Evolutionary conservation across 2,113 vertebrate genomes (phyloP).

Genomic region (Peromyscus californicus): DNA sequence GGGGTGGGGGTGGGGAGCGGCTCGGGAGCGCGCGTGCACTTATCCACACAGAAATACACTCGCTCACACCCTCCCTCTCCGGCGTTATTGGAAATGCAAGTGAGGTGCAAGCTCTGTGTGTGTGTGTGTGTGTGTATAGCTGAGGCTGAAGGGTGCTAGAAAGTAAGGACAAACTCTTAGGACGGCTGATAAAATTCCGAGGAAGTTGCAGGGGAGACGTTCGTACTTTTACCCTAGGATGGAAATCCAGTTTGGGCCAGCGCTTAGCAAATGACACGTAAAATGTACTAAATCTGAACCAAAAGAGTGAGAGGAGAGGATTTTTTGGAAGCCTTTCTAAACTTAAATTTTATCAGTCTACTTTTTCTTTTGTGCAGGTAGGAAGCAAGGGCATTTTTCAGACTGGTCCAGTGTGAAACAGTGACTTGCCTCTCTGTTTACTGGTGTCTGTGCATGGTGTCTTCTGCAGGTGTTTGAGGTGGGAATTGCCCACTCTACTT

Average conservation of each 20-base stretch:
- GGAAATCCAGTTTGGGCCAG: not conserved
- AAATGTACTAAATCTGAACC: conserved; percentile 74
- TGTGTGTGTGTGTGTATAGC: not conserved
- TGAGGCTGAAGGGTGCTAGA: conserved; percentile 55
- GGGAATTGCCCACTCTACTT: not conserved
- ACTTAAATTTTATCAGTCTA: conserved; percentile 75
- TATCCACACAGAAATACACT: conserved; percentile 65
- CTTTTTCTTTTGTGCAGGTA: conserved; percentile 59
- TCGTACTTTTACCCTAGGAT: not conserved
- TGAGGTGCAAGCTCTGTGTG: conserved; percentile 44
- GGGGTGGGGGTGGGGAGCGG: conserved; percentile 79
- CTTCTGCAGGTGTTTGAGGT: conserved; percentile 76
- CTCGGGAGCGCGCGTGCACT: conserved; percentile 84
- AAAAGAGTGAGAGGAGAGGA: conserved; percentile 78
- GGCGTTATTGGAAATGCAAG: conserved; percentile 63
- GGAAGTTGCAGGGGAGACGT: conserved; percentile 65
- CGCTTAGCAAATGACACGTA: conserved; percentile 78
- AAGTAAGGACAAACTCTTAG: conserved; percentile 13
- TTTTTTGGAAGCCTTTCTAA: conserved; percentile 77
- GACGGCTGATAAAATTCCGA: not conserved
- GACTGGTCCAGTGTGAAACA: conserved; percentile 64
- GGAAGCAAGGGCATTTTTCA: conserved; percentile 63
- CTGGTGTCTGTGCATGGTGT: conserved; percentile 12
- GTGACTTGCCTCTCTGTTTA: conserved; percentile 29
- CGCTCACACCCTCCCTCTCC: conserved; percentile 29